Evolutionary conservation across 2,113 vertebrate species (phyloP), one percentile per base, ranked within the genome.

Genomic region (Oenanthe melanoleuca): DNA sequence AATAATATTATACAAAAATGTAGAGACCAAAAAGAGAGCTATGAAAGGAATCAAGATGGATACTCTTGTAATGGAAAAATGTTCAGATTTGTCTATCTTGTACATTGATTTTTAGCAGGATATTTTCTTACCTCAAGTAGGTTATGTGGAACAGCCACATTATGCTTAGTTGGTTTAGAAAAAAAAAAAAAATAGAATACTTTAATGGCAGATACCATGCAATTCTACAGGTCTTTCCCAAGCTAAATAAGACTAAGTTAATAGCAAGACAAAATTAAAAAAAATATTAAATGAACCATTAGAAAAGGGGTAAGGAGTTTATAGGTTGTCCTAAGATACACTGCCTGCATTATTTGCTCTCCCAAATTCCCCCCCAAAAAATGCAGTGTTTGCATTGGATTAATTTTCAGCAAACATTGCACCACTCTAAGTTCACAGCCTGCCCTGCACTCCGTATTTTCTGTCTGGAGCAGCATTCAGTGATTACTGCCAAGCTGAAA

Each of bases 341-440:
- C 44, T 61, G 9, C 47, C 33, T 85, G 42, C 5, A 37, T 20
- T 55, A 57, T 49, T 57, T 80, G 12, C 18, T 59, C 18, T 67
- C 26, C 24, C 16, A 67, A 4, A 49, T 40, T 44, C 20, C n/a
- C 13, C 8, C 16, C 34, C 34, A 80, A 73, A 73, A 72, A 31
- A 29, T 17, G 4, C 14, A 53, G 8, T 45, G 19, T 22, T 40
- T 0, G 0, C 59, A 49, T 13, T 50, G 56, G 40, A 42, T 72
- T 42, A 38, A 67, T 75, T 72, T 90, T 86, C 63, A 80, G n/a
- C 14, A 85, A 31, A 47, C 2, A 1, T 65, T 53, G 10, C 23
- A 65, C 23, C 33, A 38, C 73, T 18, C 49, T 28, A 29, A 57
- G 31, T n/a, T 44, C 22, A 38, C 3, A 4, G 11, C 71, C 80